These are phyloP conservation scores for Beaufortia kweichowensis DNA, from an alignment of 2,113 vertebrate genomes.

Conservation along the genomic window DNA sequence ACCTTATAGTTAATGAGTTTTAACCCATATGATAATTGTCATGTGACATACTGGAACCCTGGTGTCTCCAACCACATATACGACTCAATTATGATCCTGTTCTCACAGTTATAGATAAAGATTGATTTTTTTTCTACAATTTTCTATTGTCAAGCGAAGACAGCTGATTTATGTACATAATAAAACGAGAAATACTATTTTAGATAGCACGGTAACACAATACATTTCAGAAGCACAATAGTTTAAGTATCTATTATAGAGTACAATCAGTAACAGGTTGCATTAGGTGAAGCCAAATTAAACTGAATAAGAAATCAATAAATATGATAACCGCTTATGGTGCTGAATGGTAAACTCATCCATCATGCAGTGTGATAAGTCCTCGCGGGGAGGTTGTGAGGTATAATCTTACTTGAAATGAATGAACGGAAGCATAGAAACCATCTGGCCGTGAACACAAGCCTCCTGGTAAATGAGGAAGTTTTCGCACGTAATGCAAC, in stretches of 20 bases:
- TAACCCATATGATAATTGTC: no score
- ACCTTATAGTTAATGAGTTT: no score
- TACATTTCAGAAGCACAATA: not conserved
- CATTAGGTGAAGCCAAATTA: conserved; percentile 8
- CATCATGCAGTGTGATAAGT: not conserved
- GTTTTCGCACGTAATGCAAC: conserved; percentile 5
- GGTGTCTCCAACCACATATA: no score
- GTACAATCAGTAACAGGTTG: conserved; percentile 1
- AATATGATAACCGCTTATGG: conserved; percentile 33
- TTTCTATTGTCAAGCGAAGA: not conserved
- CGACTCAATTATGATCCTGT: no score
- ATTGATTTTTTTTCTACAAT: no score
- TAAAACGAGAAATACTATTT: not conserved
- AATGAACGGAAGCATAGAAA: conserved; percentile 40
- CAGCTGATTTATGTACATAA: not conserved
- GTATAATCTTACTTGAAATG: conserved; percentile 46
- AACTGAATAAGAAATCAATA: conserved; percentile 10
- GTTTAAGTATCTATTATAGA: conserved; percentile 1
- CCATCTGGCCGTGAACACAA: conserved; percentile 47
- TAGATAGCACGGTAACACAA: not conserved
- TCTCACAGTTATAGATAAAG: no score
- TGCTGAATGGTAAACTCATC: conserved; percentile 4
- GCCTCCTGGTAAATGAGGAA: conserved; percentile 42
- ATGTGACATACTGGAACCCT: no score
- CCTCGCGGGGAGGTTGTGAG: conserved; percentile 1